These are phyloP conservation scores for Stratiolaelaps scimitus DNA, from an alignment of 1,140 invertebrate genomes.

Conservation along the genomic window DNA sequence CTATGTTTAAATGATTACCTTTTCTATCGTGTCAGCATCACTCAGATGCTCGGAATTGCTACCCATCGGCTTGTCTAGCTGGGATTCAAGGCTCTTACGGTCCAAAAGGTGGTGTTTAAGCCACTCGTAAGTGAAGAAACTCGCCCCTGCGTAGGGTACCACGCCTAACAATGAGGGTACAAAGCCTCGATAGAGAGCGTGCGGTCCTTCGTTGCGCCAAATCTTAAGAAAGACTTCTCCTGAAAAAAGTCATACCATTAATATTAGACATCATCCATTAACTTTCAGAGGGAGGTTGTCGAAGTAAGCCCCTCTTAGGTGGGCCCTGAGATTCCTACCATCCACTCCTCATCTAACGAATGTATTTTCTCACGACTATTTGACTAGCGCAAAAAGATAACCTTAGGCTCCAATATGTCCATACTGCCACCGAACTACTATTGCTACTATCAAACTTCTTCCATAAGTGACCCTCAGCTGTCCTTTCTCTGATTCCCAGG, in stretches of 20 bases:
- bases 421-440: too few relatives aligned
- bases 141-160: conserved; percentile 90
- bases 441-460: too few relatives aligned
- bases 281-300: conserved; percentile 7
- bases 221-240: conserved; percentile 66
- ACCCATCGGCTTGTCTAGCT: not conserved
- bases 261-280: conserved; percentile 40
- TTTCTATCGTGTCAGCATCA: too few relatives aligned
- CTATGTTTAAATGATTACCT: too few relatives aligned
- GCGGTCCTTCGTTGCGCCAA: conserved; percentile 61
- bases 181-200: conserved; percentile 71
- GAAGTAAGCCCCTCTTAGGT: not conserved
- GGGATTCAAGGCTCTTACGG: not conserved
- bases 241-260: conserved; percentile 39
- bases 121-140: conserved; percentile 94
- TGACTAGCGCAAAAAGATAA: too few relatives aligned
- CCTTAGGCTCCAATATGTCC: too few relatives aligned
- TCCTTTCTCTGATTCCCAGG: too few relatives aligned
- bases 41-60: too few relatives aligned
- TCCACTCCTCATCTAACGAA: too few relatives aligned
- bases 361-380: too few relatives aligned
- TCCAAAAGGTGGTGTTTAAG: conserved; percentile 52
- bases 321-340: too few relatives aligned
- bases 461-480: too few relatives aligned
- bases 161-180: conserved; percentile 80